Evolutionary conservation across 2,113 vertebrate genomes (phyloP).

Genomic region (Sclerurus mexicanus): DNA sequence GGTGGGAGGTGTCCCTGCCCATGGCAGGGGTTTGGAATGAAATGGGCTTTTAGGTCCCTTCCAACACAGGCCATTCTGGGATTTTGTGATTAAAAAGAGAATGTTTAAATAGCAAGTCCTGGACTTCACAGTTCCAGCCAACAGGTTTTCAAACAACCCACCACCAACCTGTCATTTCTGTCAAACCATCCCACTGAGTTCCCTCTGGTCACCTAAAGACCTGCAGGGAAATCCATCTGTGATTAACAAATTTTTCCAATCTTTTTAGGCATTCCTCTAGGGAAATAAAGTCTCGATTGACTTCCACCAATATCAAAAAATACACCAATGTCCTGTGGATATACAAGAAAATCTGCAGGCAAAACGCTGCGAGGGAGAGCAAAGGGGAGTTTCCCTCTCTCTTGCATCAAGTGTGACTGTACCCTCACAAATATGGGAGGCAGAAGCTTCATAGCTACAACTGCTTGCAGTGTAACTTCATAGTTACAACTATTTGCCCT

Average conservation of each 20-base stretch:
- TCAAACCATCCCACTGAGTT: background rate
- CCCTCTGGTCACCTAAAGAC: background rate
- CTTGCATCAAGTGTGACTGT: background rate
- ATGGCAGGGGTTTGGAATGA: fast-evolving
- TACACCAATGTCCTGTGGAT: background rate
- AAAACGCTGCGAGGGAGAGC: fast-evolving
- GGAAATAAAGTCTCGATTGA: background rate
- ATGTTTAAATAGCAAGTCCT: fast-evolving
- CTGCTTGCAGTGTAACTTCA: background rate
- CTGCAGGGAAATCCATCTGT: background rate
- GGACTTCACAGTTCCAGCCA: background rate
- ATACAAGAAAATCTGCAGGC: background rate
- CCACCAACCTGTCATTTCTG: background rate
- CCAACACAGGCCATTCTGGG: background rate
- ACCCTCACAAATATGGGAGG: background rate
- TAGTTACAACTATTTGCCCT: background rate
- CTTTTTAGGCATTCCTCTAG: background rate
- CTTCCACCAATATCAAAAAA: background rate
- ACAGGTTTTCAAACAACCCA: background rate
- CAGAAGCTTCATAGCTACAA: background rate
- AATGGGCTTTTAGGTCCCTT: fast-evolving
- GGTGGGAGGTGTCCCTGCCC: background rate
- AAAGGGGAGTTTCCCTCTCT: background rate
- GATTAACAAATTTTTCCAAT: background rate
- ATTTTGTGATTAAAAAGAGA: background rate